phyloP scores from a whole-genome alignment of 1,140 invertebrate genomes.

The Lordiphosa collinella region DNA sequence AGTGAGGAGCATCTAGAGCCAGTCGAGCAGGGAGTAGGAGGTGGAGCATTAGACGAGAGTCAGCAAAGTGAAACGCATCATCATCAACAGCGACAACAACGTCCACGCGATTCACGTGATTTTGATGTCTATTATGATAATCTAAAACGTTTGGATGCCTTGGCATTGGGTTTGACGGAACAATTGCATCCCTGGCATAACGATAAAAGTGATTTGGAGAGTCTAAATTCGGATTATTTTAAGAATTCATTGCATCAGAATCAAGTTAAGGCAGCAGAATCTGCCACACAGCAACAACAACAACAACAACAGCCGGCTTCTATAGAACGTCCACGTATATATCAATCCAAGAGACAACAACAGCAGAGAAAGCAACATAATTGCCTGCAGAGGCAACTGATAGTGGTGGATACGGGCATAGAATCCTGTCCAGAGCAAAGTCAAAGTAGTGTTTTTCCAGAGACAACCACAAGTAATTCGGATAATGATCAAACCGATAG shows the following conservation, averaged over 20 bases:
- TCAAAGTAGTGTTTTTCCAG: constrained; percentile 72
- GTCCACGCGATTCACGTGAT: constrained; percentile 45
- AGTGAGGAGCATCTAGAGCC: constrained; percentile 40
- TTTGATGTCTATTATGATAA: constrained; percentile 78
- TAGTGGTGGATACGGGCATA: constrained; percentile 36
- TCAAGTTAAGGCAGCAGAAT: constrained; percentile 36
- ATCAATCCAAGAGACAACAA: constrained; percentile 63
- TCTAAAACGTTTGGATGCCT: constrained; percentile 76
- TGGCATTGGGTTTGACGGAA: constrained; percentile 60
- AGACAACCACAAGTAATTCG: constrained; percentile 73
- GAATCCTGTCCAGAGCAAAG: constrained; percentile 77
- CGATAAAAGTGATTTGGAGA: constrained; percentile 83
- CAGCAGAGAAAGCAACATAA: constrained; percentile 28
- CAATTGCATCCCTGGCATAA: constrained; percentile 78
- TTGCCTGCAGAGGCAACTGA: constrained; percentile 14
- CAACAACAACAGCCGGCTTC: constrained; percentile 46
- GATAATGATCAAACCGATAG: constrained; percentile 76
- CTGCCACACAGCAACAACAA: constrained; percentile 14
- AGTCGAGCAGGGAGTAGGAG: constrained; percentile 16
- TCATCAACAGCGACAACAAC: too few relatives aligned
- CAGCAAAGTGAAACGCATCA: constrained; percentile 13
- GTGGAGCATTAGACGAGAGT: constrained; percentile 21
- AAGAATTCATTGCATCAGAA: constrained; percentile 80
- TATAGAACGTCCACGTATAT: constrained; percentile 64
- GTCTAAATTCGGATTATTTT: constrained; percentile 84